Evolutionary conservation across 2,888 invertebrate species (phyloP), one percentile per base, ranked within the genome.

Genomic region (Dryobota labecula): DNA sequence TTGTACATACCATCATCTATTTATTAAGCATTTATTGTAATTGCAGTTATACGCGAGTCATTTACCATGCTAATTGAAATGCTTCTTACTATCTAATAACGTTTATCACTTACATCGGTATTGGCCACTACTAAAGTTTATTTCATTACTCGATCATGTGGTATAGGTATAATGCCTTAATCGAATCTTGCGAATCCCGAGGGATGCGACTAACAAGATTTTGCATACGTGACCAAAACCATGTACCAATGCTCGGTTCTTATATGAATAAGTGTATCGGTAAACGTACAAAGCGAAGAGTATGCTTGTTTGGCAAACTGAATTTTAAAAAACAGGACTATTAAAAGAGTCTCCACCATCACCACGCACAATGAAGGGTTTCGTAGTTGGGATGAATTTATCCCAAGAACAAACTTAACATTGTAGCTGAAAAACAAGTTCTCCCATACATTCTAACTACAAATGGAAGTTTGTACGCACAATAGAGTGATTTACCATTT

Each of bases 221-320:
- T 47, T 41, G 58, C 53, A 58, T 75, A 68, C 60, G 58, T 75
- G 73, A 73, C 47, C 18, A n/a, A 41, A 33, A n/a, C 5, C 33
- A 70, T 41, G 57, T 57, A 33, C 30, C 15, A 41, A 41, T 24
- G 0, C 2, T 13, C 20, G 18, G 56, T 36, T 56, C 38, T 36
- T 36, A 8, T 6, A 8, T 18, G 15, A 43, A 56, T 30, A 30
- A 30, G 41, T 33, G 20, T 30, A 11, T 51, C 18, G 6, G 13
- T 30, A 30, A 38, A n/a, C 18, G 15, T 8, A 30, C 20, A 1
- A n/a, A 30, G 20, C 43, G 8, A 2, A 11, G 38, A 38, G 38
- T n/a, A n/a, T 18, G 38, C 18, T 38, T 24, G 41, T 3, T 41
- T 15, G 60, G 8, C 13, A 20, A 13, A 45, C 1, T 47, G n/a